Conservation (phyloP, 1,140 invertebrate genomes). For the Nilaparvata lugens region DNA sequence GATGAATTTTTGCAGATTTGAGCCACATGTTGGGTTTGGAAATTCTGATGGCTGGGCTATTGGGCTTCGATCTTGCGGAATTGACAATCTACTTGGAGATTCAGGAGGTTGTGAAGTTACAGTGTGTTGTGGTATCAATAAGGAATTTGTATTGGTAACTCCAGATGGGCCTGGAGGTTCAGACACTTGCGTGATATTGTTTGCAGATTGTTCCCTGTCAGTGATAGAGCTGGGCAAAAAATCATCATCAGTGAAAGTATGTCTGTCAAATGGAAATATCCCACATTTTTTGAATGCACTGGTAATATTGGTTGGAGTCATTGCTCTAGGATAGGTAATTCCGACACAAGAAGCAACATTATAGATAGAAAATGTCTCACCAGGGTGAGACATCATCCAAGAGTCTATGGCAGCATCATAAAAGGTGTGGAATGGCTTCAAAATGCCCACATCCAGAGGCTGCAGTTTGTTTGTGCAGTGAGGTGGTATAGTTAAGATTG, state of each 20-base stretch:
- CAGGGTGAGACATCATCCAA: conserved; percentile 16
- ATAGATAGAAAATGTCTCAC: conserved; percentile 17
- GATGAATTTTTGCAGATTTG: no score
- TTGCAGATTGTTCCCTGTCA: no score
- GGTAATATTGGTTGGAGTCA: conserved; percentile 8
- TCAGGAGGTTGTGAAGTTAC: no score
- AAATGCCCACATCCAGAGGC: conserved; percentile 31
- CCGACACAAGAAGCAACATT: no score
- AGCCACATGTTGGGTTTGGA: no score
- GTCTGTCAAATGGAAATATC: neutral
- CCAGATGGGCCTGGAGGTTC: no score
- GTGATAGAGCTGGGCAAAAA: neutral
- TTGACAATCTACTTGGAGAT: no score
- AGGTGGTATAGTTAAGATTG: conserved; percentile 26
- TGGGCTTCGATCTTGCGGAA: no score
- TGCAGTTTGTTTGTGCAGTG: conserved; percentile 28
- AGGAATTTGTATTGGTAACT: no score
- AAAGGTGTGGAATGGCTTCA: conserved; percentile 18
- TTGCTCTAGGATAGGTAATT: conserved; percentile 5
- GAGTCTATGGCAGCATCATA: conserved; percentile 7
- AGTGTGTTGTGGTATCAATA: no score
- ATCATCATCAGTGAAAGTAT: neutral
- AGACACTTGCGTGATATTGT: no score
- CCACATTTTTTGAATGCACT: neutral
- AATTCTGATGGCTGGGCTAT: no score